These are phyloP conservation scores for Cataglyphis hispanica DNA, from an alignment of 1,140 invertebrate species.

Conservation along the genomic window DNA sequence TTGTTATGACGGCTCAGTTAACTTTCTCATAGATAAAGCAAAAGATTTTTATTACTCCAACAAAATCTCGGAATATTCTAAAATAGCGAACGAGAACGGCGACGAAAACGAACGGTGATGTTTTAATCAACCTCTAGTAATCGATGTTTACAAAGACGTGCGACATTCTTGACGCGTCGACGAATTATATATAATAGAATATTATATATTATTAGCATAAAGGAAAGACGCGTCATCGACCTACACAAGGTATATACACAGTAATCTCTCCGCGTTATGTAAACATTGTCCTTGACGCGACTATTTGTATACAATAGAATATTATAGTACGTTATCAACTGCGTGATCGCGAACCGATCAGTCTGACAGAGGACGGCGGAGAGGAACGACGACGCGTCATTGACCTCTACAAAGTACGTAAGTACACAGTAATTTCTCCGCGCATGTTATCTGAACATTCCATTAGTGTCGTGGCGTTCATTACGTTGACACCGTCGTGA, in stretches of 20 bases:
- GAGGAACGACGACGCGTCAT: not conserved
- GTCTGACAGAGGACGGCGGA: not conserved
- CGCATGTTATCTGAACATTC: not conserved
- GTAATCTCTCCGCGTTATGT: not conserved
- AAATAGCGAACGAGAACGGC: not conserved
- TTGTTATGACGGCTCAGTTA: not conserved
- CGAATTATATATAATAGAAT: not conserved
- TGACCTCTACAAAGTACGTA: not conserved
- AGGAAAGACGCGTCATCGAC: not conserved
- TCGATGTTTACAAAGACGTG: not conserved
- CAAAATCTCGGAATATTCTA: not conserved
- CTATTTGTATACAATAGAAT: too few species aligned
- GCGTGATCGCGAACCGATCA: not conserved
- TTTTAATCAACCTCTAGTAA: not conserved
- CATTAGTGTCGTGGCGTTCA: constrained; percentile 25
- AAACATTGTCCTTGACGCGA: not conserved
- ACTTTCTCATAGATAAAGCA: not conserved
- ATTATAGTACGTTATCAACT: not conserved
- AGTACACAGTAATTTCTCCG: not conserved
- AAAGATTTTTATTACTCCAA: constrained; percentile 13
- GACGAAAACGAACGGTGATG: not conserved
- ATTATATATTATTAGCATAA: too few species aligned
- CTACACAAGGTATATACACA: not conserved
- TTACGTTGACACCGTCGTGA: not conserved
- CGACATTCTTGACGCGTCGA: not conserved